Percentiles rank a stretch among this genome's conserved stretches.
phyloP scores from a whole-genome alignment of 2,888 invertebrate genomes.

The Tinea pellionella region DNA sequence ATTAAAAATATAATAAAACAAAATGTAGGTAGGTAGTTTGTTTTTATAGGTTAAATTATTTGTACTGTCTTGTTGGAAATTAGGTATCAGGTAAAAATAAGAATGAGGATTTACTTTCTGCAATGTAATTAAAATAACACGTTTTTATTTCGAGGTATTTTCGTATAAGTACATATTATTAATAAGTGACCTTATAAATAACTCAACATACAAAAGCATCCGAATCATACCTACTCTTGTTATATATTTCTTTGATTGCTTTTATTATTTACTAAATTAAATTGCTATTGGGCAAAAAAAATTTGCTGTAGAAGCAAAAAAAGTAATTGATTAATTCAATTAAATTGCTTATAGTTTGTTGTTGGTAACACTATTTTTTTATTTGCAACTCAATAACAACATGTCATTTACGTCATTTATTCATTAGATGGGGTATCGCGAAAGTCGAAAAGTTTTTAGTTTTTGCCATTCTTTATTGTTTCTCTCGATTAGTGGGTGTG shows the following conservation, averaged over 20 bases:
- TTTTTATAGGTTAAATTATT: neutral
- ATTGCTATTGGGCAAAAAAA: no score
- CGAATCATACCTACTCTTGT: no score
- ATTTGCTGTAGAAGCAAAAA: no score
- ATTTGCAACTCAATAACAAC: neutral
- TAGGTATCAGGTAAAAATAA: neutral
- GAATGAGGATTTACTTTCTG: neutral
- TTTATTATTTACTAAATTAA: no score
- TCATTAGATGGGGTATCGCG: no score
- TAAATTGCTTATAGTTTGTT: no score
- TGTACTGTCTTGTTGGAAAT: neutral
- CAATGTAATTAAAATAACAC: neutral
- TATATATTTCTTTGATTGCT: no score
- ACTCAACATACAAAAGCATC: no score
- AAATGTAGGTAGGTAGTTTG: neutral
- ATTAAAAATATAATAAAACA: neutral
- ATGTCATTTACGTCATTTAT: neutral
- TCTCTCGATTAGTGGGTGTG: neutral
- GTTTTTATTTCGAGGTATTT: neutral
- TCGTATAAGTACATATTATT: no score
- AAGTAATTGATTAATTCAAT: no score
- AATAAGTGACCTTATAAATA: no score
- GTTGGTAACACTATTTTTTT: neutral
- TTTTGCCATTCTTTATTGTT: neutral
- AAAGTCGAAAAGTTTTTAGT: neutral